Evolutionary conservation across 2,888 invertebrate species (phyloP).

Genomic region (Harpalus rufipes): DNA sequence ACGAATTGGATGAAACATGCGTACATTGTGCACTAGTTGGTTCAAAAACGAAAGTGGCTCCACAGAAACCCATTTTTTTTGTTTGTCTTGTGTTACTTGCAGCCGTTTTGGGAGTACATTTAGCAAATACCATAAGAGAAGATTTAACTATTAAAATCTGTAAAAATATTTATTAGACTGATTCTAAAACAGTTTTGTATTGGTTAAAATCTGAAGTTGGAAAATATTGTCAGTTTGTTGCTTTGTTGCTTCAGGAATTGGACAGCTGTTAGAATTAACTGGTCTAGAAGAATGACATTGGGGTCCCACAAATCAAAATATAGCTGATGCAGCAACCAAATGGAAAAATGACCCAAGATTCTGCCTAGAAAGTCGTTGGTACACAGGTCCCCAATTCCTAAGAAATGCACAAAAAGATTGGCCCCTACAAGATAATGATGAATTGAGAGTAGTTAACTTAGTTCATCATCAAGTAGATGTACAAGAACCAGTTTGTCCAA

Average conservation of each 20-base stretch:
- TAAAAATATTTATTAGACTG: conserved; percentile 69
- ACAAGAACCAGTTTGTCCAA: neutral
- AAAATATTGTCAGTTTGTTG: conserved; percentile 70
- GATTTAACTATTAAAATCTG: conserved; percentile 64
- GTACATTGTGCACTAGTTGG: conserved; percentile 67
- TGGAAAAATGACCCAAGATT: conserved; percentile 37
- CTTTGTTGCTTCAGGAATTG: conserved; percentile 69
- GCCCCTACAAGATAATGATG: neutral
- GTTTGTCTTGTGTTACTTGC: conserved; percentile 70
- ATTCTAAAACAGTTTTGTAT: conserved; percentile 70
- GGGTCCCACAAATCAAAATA: conserved; percentile 69
- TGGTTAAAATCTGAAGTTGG: conserved; percentile 70
- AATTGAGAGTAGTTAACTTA: neutral
- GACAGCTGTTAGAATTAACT: conserved; percentile 68
- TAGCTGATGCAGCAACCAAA: conserved; percentile 70
- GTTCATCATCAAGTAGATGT: neutral
- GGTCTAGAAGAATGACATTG: conserved; percentile 69
- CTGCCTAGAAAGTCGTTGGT: conserved; percentile 21
- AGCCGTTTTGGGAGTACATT: conserved; percentile 68
- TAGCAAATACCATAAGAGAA: neutral
- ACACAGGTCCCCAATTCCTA: neutral
- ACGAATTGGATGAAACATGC: neutral
- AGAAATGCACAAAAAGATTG: neutral
- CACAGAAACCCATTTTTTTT: conserved; percentile 69
- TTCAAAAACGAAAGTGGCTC: conserved; percentile 70